phyloP scores from a whole-genome alignment of 1,140 invertebrate genomes.

The Drosophila sproati region DNA sequence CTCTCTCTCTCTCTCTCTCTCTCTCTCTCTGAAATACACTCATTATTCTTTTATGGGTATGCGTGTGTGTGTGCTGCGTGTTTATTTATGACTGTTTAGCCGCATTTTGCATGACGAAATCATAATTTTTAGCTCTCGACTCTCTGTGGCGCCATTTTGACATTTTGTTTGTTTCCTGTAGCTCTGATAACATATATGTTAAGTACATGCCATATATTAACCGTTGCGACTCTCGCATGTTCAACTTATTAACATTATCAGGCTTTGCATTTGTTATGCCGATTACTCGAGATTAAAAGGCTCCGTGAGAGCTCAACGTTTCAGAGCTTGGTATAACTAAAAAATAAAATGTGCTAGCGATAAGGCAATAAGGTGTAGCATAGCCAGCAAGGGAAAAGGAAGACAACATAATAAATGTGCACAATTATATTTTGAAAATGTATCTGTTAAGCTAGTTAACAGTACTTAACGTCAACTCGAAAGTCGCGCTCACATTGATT shows the following conservation, averaged over 20 bases:
- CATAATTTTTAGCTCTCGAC: slow-evolving; percentile 67
- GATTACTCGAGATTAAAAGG: slow-evolving; percentile 67
- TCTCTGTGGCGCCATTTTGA: slow-evolving; percentile 57
- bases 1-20: background rate
- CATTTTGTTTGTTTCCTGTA: slow-evolving; percentile 71
- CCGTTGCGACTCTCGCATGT: slow-evolving; percentile 35
- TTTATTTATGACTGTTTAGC: slow-evolving; percentile 77
- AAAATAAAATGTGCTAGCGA: too few species aligned
- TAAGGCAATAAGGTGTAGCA: background rate
- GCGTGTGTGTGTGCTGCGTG: slow-evolving; percentile 29
- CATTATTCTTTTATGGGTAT: slow-evolving; percentile 54
- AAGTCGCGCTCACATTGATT: slow-evolving; percentile 29
- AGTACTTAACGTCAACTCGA: slow-evolving; percentile 34
- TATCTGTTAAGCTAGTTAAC: slow-evolving; percentile 20
- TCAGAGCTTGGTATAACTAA: background rate
- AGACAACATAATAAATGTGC: background rate
- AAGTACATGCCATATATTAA: slow-evolving; percentile 74
- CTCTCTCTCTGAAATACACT: slow-evolving; percentile 21
- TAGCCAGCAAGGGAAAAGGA: background rate
- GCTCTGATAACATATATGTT: slow-evolving; percentile 47
- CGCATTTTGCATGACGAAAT: slow-evolving; percentile 80
- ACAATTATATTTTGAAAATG: background rate
- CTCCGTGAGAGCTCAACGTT: slow-evolving; percentile 54
- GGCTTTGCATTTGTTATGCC: slow-evolving; percentile 43
- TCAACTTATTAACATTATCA: slow-evolving; percentile 72